Conservation (phyloP, 64 coral and sea anemone genomes). For the Stichodactyla mertensii region DNA sequence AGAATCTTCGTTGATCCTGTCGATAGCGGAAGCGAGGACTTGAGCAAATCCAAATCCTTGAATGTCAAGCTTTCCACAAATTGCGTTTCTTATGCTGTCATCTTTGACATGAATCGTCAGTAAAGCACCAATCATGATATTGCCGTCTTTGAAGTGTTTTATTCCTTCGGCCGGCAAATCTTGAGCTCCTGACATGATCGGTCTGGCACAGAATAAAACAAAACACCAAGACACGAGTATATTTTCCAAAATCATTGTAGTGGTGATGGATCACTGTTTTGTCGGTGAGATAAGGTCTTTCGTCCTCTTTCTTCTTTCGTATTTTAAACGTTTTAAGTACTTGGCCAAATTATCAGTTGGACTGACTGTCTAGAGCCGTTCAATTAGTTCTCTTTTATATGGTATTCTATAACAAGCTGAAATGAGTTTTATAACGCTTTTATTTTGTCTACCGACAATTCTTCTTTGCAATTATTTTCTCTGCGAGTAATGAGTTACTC, state of each 20-base stretch:
- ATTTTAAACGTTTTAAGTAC: not conserved
- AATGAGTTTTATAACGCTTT: not conserved
- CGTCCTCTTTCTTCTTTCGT: not conserved
- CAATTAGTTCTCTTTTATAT: no score
- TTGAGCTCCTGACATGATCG: not conserved
- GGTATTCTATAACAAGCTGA: no score
- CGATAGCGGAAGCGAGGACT: constrained; percentile 26
- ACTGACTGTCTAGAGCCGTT: not conserved
- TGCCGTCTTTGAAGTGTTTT: not conserved
- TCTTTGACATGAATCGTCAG: not conserved
- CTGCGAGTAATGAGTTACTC: not conserved
- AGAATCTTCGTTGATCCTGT: constrained; percentile 34
- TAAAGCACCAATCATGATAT: not conserved
- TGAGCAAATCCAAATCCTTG: not conserved
- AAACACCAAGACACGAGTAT: not conserved
- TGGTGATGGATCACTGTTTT: not conserved
- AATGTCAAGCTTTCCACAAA: not conserved
- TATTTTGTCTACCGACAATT: not conserved
- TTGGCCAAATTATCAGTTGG: not conserved
- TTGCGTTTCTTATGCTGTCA: not conserved
- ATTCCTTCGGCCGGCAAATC: not conserved
- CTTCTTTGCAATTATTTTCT: not conserved
- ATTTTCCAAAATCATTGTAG: not conserved
- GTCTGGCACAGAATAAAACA: not conserved
- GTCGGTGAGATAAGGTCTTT: not conserved